phyloP scores from a whole-genome alignment of 2,797 vertebrate species.

The Catostomus latipinnis region DNA sequence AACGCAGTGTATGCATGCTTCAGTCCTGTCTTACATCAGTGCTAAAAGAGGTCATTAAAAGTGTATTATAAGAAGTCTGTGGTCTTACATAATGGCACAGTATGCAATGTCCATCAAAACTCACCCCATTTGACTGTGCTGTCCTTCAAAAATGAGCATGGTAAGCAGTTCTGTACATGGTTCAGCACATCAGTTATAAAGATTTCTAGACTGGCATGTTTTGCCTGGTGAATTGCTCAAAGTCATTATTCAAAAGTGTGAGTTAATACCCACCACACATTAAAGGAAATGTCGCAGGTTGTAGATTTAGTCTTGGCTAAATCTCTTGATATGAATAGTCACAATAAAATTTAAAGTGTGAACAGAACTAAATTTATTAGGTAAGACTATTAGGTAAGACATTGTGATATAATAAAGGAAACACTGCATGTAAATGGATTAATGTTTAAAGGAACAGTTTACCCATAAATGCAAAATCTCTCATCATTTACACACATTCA shows the following conservation, averaged over 20 bases:
- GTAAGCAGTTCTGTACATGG: conserved; percentile 10
- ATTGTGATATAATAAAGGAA: too few relatives aligned
- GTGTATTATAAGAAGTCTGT: neutral
- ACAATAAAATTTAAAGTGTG: too few relatives aligned
- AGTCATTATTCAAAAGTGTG: neutral
- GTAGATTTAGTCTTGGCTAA: too few relatives aligned
- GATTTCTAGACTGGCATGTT: conserved; percentile 9
- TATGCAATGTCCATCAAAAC: conserved; percentile 16
- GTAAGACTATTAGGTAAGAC: too few relatives aligned
- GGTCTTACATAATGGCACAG: neutral
- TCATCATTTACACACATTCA: too few relatives aligned
- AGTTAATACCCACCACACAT: neutral
- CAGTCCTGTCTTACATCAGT: neutral
- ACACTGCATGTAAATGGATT: too few relatives aligned
- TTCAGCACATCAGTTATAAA: neutral
- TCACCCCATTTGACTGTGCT: neutral
- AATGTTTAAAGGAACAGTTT: too few relatives aligned
- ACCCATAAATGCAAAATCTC: too few relatives aligned
- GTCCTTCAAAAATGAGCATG: conserved; percentile 4
- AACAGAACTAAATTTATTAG: too few relatives aligned
- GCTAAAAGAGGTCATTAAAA: neutral
- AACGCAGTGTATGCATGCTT: neutral
- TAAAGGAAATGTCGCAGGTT: too few relatives aligned
- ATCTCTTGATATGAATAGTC: too few relatives aligned
- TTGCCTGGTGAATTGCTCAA: neutral